Evolutionary conservation across 2,113 vertebrate genomes (phyloP), one percentile per base, ranked within the genome.

Genomic region (Strix aluco): DNA sequence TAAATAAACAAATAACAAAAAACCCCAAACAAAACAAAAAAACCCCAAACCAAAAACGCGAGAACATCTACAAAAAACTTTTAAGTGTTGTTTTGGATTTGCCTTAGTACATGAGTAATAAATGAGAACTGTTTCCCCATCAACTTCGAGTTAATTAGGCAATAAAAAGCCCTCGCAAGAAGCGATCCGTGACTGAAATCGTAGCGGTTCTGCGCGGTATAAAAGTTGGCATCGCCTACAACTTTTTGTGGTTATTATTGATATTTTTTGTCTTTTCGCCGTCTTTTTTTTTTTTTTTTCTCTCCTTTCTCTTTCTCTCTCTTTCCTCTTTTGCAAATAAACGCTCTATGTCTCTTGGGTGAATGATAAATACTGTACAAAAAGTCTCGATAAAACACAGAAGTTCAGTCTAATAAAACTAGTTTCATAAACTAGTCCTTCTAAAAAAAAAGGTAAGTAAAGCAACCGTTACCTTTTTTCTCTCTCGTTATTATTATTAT

Each of bases 291-390:
- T 11, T 16, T 65, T 32, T 17, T 27, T n/a, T 40, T 38, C 12
- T 20, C 21, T 36, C 15, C 34, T 61, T 21, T 77, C 47, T 89
- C 61, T 78, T 77, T 61, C n/a, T 77, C 47, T 89, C 61, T 78
- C 79, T 84, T 59, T 55, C 61, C 61, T 67, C 90, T 86, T 79
- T 86, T 70, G 95, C 97, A 96, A 97, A 98, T 96, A 97, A 96
- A 97, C 71, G 81, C 86, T 94, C 89, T 89, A 77, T 82, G 97
- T 86, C 87, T 96, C 86, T 94, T 91, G 94, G 69, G 69, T 86
- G 95, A 96, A 81, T 86, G 97, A 98, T 98, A 98, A 98, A 98
- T 98, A 98, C 98, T 99, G 98, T 98, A 98, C 98, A 99, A 98
- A 98, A 98, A 95, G 94, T 96, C 96, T 97, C 97, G 57, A 97